phyloP scores from a whole-genome alignment of 1,140 invertebrate genomes.

The Drosophila tani region DNA sequence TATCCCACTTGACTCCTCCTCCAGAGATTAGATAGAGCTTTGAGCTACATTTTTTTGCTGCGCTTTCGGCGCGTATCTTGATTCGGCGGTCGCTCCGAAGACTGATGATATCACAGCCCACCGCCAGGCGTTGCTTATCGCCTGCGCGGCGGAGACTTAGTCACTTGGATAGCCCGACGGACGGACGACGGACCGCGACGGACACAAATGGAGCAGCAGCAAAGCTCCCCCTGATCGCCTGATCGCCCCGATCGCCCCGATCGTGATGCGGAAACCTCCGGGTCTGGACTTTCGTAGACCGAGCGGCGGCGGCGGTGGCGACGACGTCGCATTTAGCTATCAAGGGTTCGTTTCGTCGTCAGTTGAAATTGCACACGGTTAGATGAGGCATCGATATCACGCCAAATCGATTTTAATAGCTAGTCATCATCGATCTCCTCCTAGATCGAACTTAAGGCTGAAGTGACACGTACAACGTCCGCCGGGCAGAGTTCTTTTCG shows the following conservation, averaged over 20 bases:
- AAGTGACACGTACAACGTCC: background rate
- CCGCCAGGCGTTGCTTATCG: constrained; percentile 20
- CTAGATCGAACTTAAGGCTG: background rate
- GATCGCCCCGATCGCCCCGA: constrained; percentile 31
- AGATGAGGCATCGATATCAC: constrained; percentile 20
- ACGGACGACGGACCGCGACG: background rate
- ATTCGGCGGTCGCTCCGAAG: background rate
- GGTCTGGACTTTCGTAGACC: constrained; percentile 43
- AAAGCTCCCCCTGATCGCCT: constrained; percentile 31
- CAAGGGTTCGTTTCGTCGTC: constrained; percentile 25
- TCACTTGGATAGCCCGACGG: constrained; percentile 29
- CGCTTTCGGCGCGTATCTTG: constrained; percentile 1
- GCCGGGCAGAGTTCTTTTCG: background rate
- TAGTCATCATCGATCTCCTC: background rate
- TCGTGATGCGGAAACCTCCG: constrained; percentile 40
- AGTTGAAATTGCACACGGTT: constrained; percentile 33
- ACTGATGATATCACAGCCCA: constrained; percentile 28
- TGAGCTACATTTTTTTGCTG: constrained; percentile 9
- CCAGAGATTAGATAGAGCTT: constrained; percentile 18
- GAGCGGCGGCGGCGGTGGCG: constrained; percentile 14
- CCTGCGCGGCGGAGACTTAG: constrained; percentile 15
- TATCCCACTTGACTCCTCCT: background rate
- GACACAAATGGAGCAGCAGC: background rate
- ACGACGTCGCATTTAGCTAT: constrained; percentile 28
- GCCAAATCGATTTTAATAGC: constrained; percentile 8